Evolutionary conservation across 2,113 vertebrate genomes (phyloP), one percentile per base, ranked within the genome.

Genomic region (Salvelinus namaycush): DNA sequence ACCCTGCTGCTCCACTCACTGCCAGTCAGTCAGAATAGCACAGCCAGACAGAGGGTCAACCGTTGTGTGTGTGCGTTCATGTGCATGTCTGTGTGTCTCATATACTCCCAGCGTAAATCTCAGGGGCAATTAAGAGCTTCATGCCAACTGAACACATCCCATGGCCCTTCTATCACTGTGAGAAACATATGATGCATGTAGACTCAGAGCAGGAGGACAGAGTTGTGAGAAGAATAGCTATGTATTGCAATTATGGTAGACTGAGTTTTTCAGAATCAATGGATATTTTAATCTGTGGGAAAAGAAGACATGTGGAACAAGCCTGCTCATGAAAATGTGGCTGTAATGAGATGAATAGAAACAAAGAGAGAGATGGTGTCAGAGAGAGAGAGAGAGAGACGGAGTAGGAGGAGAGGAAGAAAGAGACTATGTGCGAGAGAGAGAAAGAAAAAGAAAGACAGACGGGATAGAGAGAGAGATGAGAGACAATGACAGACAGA

Each of bases 291-390:
- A 44, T 84, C 79, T 77, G 65, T 14, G 77, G 78, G 77, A 75
- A 27, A 66, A 81, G 51, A 48, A 29, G 73, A 75, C 75, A 67
- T n/a, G 12, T 29, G 65, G 26, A 80, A 48, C 64, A 76, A 80
- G 77, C 7, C 75, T 72, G 78, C 79, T 82, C 82, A 82, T 78
- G 69, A 80, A 83, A 77, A 62, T 71, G 86, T 86, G 85, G 88
- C 83, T 77, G 86, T 88, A 83, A 86, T 84, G 81, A 88, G 82
- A 87, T 78, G 83, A 74, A 68, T 66, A 76, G 72, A 70, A 70
- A 65, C 20, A 48, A 4, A 65, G 22, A 64, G 60, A 74, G 59
- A 48, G 51, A 57, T 51, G n/a, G 67, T 51, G 75, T 26, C 13
- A 16, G n/a, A 48, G 13, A 71, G 57, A 70, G 51, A 39, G 9